These are phyloP conservation scores for Hydrotaea cyrtoneurina DNA, from an alignment of 2,888 invertebrate species.

Conservation along the genomic window DNA sequence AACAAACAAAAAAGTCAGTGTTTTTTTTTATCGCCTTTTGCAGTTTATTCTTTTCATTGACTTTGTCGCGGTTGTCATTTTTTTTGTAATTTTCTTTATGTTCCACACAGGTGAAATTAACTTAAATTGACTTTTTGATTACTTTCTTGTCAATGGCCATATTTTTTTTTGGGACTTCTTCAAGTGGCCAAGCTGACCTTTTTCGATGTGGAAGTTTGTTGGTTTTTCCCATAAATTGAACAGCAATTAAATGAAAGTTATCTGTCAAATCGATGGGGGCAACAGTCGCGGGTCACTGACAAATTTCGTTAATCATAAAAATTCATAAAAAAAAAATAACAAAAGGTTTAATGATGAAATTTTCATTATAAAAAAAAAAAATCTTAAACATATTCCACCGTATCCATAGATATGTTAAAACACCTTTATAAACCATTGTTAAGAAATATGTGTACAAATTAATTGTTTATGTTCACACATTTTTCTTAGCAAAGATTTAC, in stretches of 20 bases:
- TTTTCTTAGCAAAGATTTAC: no score
- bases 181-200: neutral
- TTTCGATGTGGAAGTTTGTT: neutral
- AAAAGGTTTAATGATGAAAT: no score
- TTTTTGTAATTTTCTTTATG: slow-evolving; percentile 44
- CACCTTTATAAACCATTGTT: no score
- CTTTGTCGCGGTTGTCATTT: neutral
- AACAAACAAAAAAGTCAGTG: slow-evolving; percentile 11
- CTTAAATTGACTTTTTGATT: slow-evolving; percentile 60
- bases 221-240: neutral
- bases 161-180: neutral
- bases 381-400: no score
- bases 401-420: no score
- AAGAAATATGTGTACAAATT: no score
- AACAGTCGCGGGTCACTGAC: no score
- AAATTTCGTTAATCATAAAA: neutral
- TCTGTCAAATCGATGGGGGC: neutral
- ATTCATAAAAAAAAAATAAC: neutral
- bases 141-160: slow-evolving; percentile 41
- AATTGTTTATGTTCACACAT: no score
- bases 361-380: no score
- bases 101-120: slow-evolving; percentile 58
- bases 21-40: slow-evolving; percentile 53
- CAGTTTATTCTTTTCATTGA: slow-evolving; percentile 34
- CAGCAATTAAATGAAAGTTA: neutral